These are phyloP conservation scores for Lucilia sericata DNA, from an alignment of 1,140 invertebrate species.

Conservation along the genomic window DNA sequence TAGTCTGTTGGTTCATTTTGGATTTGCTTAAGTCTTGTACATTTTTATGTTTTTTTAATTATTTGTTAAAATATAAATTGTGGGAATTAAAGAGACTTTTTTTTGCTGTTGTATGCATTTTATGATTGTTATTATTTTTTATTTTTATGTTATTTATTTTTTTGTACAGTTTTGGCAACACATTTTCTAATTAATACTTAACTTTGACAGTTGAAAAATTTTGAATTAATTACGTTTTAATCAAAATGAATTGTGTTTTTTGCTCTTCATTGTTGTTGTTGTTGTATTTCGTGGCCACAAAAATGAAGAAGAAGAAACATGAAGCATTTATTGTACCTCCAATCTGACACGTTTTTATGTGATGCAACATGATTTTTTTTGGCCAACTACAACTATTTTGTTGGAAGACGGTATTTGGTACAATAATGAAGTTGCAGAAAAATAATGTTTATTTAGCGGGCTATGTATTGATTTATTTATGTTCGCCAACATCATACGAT, in stretches of 20 bases:
- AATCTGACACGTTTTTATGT: no score
- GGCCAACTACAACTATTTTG: no score
- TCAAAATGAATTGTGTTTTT: neutral
- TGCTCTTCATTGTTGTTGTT: neutral
- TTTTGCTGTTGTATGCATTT: neutral
- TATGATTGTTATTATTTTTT: neutral
- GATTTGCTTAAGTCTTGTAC: neutral
- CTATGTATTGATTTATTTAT: no score
- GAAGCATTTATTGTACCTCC: no score
- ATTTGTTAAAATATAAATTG: slow-evolving; percentile 44
- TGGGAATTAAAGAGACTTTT: slow-evolving; percentile 1
- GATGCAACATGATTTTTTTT: no score
- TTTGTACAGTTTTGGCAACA: neutral
- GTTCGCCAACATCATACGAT: no score
- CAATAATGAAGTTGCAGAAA: no score
- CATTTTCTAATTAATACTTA: slow-evolving; percentile 20
- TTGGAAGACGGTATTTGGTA: no score
- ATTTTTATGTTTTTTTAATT: slow-evolving; percentile 49
- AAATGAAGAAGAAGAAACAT: no score
- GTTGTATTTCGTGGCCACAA: no score
- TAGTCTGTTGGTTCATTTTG: slow-evolving; percentile 1
- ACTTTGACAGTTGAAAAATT: slow-evolving; percentile 1
- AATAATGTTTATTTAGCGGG: no score
- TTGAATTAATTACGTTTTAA: neutral
- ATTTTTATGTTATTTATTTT: neutral